These are phyloP conservation scores for Mesocricetus auratus DNA, from an alignment of 2,113 vertebrate genomes.

Conservation along the genomic window DNA sequence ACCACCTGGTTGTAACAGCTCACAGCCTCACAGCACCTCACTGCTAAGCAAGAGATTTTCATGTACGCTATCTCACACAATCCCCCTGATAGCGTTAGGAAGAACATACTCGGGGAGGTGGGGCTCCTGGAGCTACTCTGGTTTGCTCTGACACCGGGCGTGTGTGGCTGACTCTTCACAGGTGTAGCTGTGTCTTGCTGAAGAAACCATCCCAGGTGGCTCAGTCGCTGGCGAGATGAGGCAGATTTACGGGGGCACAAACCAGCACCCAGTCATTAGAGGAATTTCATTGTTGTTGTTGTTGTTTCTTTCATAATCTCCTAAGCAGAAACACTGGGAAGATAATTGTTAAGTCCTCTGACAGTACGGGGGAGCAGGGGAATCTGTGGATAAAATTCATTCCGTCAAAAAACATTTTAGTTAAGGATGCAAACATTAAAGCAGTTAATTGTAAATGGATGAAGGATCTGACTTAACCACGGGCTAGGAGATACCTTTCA, in stretches of 20 bases:
- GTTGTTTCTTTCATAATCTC: neutral
- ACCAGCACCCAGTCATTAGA: slow-evolving; percentile 46
- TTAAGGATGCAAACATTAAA: slow-evolving; percentile 3
- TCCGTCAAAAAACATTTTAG: neutral
- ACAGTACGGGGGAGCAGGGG: neutral
- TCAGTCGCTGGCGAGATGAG: slow-evolving; percentile 7
- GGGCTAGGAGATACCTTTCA: neutral
- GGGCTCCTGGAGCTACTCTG: neutral
- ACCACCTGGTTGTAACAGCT: slow-evolving; percentile 57
- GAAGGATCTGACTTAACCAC: neutral
- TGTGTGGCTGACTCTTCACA: neutral
- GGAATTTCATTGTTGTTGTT: neutral
- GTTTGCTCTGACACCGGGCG: neutral
- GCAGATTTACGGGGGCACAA: slow-evolving; percentile 33
- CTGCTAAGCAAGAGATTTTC: slow-evolving; percentile 21
- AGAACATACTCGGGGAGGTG: neutral
- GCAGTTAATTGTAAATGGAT: neutral
- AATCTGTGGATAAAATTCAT: neutral
- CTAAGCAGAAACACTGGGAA: slow-evolving; percentile 23
- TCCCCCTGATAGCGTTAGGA: neutral
- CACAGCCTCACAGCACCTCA: neutral
- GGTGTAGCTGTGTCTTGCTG: neutral
- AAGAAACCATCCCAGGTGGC: neutral
- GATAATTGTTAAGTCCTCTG: slow-evolving; percentile 46
- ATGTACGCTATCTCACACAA: neutral